Percentiles rank a stretch among this genome's conserved stretches.
These are phyloP conservation scores for Chromoteleia sp. DNA, from an alignment of 2,888 invertebrate genomes.

Conservation along the genomic window DNA sequence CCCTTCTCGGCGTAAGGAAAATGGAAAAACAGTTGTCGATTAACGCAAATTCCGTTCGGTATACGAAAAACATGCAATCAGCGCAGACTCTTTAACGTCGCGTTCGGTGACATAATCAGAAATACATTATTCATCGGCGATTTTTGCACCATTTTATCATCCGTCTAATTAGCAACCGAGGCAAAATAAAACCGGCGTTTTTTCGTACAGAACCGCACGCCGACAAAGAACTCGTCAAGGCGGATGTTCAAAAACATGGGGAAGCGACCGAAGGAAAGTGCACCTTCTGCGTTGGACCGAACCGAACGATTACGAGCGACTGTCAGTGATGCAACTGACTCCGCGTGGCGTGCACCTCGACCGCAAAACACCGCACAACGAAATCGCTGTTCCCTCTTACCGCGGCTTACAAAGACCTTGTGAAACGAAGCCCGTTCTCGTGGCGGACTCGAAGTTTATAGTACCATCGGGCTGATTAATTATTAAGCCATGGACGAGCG, in stretches of 20 bases:
- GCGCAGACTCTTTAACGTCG: too few species aligned
- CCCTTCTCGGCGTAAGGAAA: too few species aligned
- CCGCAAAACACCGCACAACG: constrained; percentile 67
- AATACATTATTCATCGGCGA: neutral
- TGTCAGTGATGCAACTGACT: constrained; percentile 76
- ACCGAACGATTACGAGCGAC: constrained; percentile 70
- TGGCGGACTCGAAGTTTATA: constrained; percentile 34
- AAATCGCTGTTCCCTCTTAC: constrained; percentile 73
- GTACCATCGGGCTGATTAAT: constrained; percentile 39
- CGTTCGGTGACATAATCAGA: too few species aligned
- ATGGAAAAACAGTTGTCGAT: too few species aligned
- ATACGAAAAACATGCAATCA: too few species aligned
- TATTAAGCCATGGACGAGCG: too few species aligned
- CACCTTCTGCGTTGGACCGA: constrained; percentile 59
- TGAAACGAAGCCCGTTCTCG: constrained; percentile 61
- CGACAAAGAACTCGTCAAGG: constrained; percentile 31
- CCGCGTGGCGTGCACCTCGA: constrained; percentile 71
- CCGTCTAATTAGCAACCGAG: too few species aligned
- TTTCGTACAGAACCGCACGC: constrained; percentile 30
- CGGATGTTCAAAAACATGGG: constrained; percentile 28
- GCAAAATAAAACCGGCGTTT: neutral
- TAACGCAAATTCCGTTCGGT: too few species aligned
- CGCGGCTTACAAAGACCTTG: constrained; percentile 71
- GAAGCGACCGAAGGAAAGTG: constrained; percentile 49
- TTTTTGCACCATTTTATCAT: constrained; percentile 1